Evolutionary conservation across 2,888 invertebrate species (phyloP).

Genomic region (Drosophila trichaetosa): DNA sequence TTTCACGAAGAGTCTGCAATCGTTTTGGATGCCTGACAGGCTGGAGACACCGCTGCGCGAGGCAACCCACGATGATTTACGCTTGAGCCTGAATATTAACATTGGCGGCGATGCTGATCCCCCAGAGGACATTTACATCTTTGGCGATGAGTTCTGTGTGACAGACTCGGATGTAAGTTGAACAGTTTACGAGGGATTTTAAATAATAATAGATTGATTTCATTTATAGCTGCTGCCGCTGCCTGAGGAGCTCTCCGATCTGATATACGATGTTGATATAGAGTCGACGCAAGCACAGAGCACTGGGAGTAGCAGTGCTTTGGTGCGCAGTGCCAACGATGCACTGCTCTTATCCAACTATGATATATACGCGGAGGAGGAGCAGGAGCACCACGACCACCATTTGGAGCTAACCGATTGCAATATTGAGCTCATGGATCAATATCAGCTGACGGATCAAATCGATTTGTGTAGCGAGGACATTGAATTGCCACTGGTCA

Average conservation of each 20-base stretch:
- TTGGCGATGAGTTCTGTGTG: slow-evolving; percentile 71
- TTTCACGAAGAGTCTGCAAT: slow-evolving; percentile 78
- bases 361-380: slow-evolving; percentile 60
- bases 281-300: slow-evolving; percentile 36
- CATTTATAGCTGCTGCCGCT: slow-evolving; percentile 54
- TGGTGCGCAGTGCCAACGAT: slow-evolving; percentile 74
- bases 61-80: slow-evolving; percentile 47
- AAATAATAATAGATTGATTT: neutral
- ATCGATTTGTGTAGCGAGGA: slow-evolving; percentile 82
- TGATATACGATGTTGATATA: slow-evolving; percentile 72
- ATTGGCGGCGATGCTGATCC: slow-evolving; percentile 59
- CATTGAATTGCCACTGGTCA: slow-evolving; percentile 68
- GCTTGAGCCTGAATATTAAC: slow-evolving; percentile 62
- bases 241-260: slow-evolving; percentile 81
- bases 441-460: slow-evolving; percentile 83
- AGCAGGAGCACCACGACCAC: slow-evolving; percentile 62
- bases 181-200: neutral
- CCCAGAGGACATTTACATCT: slow-evolving; percentile 78
- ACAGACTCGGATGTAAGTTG: slow-evolving; percentile 56
- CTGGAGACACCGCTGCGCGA: slow-evolving; percentile 71
- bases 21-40: slow-evolving; percentile 81
- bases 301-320: slow-evolving; percentile 38
- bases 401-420: slow-evolving; percentile 82
- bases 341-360: slow-evolving; percentile 76
- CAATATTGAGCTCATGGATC: slow-evolving; percentile 84